Evolutionary conservation across 2,113 vertebrate genomes (phyloP), one percentile per base, ranked within the genome.

Genomic region (Macquaria australasica): DNA sequence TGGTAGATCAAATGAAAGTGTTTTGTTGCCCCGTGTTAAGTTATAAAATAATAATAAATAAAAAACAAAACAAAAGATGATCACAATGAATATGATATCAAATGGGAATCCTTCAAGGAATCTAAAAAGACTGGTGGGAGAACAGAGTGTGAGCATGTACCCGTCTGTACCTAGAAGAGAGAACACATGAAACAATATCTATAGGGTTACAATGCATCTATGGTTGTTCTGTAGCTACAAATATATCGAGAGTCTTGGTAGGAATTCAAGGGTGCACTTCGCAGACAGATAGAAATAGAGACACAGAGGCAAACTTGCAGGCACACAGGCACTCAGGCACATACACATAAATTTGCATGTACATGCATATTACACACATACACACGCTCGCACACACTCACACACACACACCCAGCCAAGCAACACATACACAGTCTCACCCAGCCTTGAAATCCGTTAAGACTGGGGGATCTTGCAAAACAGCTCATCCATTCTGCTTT

Each of bases 401-500:
- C 63, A 20, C 76, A 71, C 64, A 56, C 68, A 75, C 73, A 75
- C n/a, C 5, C 68, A 90, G 64, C 60, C 81, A 87, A 85, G 81
- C 73, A 89, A 90, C 88, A 79, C 87, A 86, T 81, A 74, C 84
- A 89, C 89, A 78, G 80, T 78, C 81, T 88, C 91, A 91, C 80
- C 87, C 89, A 93, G 87, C 87, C 92, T 94, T 93, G 90, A 94
- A 95, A 94, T 95, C 92, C 93, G 91, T 84, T 94, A 94, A 93
- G 93, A 92, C 92, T 92, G 89, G 89, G 90, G 91, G 91, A 92
- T 94, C 88, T 94, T 91, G 88, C 91, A 95, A 91, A 95, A 92
- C 93, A 95, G 92, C 94, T 93, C 93, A 93, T 93, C 93, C 93
- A 91, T 92, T 92, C 88, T 89, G 87, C 93, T 90, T 95, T 94